Base-by-base conservation (phyloP, 2,888 invertebrate genomes). In the Scaeva pyrastri region DNA sequence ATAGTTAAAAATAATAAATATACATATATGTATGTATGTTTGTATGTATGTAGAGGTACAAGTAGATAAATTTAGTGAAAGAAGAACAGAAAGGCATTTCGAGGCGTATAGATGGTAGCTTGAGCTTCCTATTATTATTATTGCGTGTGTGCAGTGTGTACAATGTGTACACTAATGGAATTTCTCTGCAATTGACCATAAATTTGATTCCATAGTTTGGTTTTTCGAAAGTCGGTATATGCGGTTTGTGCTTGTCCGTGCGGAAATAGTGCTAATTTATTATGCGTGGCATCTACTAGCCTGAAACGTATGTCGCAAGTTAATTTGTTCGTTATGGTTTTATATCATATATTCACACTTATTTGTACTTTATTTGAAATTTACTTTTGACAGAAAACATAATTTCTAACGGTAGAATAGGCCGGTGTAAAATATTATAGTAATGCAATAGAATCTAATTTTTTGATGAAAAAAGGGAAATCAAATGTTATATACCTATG, bases 281-380 rank as follows among this genome's bases (percentile, higher is more conserved):
- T 82, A 86, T 86, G 86, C 86, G 74, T 82, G 70, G 66, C 77
- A 86, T 71, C 52, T 82, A 82, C 74, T 74, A 58, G 55, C 26
- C 21, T 66, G 70, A 45, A 82, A 82, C 77, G 77, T 71, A 78
- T 74, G 77, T 86, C 71, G 81, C 82, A 86, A 86, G 73, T 66
- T 86, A 78, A 86, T 82, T 78, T 31, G 5, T 58, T 71, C 0
- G 56, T 82, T 78, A 71, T 71, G 21, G 19, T 48, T 36, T 14
- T 68, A 70, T 64, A 73, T 81, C 23, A 31, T 31, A 31, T 31
- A 66, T 55, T 77, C 71, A 74, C 73, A 64, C 45, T n/a, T 56
- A 62, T 73, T 58, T 72, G 36, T 48, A 56, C n/a, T 45, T 48
- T 62, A 45, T 43, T 58, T 50, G 11, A 7, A 41, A 60, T 21